Percentiles rank a stretch among this genome's conserved stretches.
phyloP scores from a whole-genome alignment of 2,888 invertebrate species.

The Drosophila paramelanica region DNA sequence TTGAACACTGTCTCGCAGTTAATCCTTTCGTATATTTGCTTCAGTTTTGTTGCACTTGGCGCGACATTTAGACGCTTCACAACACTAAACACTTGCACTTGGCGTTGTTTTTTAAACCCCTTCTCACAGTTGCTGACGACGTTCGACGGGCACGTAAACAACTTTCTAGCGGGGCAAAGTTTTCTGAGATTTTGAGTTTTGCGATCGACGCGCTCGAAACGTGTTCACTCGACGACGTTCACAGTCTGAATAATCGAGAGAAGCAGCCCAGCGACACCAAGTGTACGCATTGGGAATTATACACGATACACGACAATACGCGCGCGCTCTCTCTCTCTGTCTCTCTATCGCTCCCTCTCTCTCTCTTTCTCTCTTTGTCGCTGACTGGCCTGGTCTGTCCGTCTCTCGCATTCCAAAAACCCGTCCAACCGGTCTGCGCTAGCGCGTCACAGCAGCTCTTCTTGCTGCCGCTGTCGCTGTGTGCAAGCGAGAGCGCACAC shows the following conservation, averaged over 20 bases:
- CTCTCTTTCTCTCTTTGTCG: conserved; percentile 5
- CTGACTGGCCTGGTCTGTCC: conserved; percentile 11
- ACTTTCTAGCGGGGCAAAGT: conserved; percentile 47
- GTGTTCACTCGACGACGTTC: conserved; percentile 84
- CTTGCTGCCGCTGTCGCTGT: conserved; percentile 5
- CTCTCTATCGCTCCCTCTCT: conserved; percentile 22
- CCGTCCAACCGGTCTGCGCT: conserved; percentile 64
- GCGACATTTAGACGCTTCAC: conserved; percentile 56
- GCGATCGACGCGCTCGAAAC: conserved; percentile 78
- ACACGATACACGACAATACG: conserved; percentile 28
- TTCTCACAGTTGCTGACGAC: conserved; percentile 12
- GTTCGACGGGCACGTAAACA: conserved; percentile 42
- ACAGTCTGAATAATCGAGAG: conserved; percentile 84
- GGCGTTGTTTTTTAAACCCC: conserved; percentile 12
- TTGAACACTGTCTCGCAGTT: conserved; percentile 16
- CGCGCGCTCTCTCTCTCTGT: conserved; percentile 26
- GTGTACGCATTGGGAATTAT: conserved; percentile 74
- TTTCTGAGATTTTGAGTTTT: conserved; percentile 13
- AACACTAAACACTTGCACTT: conserved; percentile 40
- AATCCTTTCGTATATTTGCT: conserved; percentile 38
- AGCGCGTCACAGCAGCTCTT: conserved; percentile 16
- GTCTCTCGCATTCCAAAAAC: conserved; percentile 48
- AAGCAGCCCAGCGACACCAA: conserved; percentile 75
- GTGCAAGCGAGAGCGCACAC: conserved; percentile 24
- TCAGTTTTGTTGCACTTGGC: conserved; percentile 39